phyloP scores from a whole-genome alignment of 1,140 invertebrate species.

The Drosophila pseudoananassae region DNA sequence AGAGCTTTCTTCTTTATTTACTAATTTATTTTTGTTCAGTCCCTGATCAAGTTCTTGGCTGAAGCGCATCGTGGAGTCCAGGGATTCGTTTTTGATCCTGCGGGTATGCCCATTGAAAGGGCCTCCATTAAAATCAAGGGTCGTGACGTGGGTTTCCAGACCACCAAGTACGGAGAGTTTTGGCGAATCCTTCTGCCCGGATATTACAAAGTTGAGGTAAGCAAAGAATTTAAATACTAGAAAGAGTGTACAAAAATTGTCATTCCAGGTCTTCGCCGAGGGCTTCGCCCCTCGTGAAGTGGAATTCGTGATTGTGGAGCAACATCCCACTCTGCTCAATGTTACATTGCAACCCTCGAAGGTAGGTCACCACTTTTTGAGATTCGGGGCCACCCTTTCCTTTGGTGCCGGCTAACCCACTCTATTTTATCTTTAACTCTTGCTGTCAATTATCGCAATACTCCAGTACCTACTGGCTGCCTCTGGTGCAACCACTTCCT shows the following conservation, averaged over 20 bases:
- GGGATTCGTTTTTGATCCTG: constrained; percentile 93
- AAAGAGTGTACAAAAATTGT: too few relatives aligned
- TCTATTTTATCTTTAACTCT: neutral
- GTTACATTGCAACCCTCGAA: constrained; percentile 92
- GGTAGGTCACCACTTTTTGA: constrained; percentile 85
- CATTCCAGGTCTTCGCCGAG: constrained; percentile 90
- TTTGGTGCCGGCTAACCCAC: constrained; percentile 35
- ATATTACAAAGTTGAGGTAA: constrained; percentile 92
- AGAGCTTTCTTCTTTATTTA: too few relatives aligned
- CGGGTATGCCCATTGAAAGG: constrained; percentile 92
- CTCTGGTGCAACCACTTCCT: neutral
- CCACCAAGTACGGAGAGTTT: constrained; percentile 96
- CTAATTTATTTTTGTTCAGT: constrained; percentile 69
- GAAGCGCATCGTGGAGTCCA: constrained; percentile 94
- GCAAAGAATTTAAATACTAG: neutral
- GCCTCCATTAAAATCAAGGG: constrained; percentile 93
- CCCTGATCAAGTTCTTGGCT: constrained; percentile 93
- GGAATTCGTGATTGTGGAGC: constrained; percentile 94
- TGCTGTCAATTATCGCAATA: neutral
- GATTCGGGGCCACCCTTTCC: neutral
- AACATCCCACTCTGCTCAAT: constrained; percentile 93
- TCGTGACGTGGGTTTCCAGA: constrained; percentile 94
- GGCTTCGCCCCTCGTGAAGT: constrained; percentile 92
- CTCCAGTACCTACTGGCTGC: constrained; percentile 21
- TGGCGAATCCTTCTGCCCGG: constrained; percentile 95